phyloP scores from a whole-genome alignment of 2,797 vertebrate genomes.

The Amazonetta brasiliensis region DNA sequence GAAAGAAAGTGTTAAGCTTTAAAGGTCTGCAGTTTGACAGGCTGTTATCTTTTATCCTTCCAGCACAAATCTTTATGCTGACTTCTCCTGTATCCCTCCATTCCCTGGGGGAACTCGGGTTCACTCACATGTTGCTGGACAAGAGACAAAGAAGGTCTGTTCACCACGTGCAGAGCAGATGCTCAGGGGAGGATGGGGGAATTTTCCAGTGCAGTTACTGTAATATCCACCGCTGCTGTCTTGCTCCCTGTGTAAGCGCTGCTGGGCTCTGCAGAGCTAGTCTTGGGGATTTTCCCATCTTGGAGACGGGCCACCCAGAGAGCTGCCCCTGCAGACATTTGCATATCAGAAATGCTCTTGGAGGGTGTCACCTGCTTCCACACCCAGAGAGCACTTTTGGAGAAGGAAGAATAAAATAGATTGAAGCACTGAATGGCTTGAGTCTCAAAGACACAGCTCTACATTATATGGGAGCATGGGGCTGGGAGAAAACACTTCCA shows the following conservation, averaged over 20 bases:
- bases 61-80: slow-evolving; percentile 67
- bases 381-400: background rate
- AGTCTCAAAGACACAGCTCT: background rate
- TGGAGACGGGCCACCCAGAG: slow-evolving; percentile 28
- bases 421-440: background rate
- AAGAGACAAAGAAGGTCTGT: slow-evolving; percentile 71
- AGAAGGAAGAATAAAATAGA: background rate
- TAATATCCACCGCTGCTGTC: slow-evolving; percentile 68
- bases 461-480: background rate
- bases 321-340: slow-evolving; percentile 2
- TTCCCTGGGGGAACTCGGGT: slow-evolving; percentile 56
- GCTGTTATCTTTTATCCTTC: slow-evolving; percentile 70
- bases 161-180: slow-evolving; percentile 79
- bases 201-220: slow-evolving; percentile 49
- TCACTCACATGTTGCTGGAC: slow-evolving; percentile 62
- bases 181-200: slow-evolving; percentile 48
- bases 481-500: background rate
- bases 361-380: background rate
- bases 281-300: slow-evolving; percentile 39
- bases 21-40: slow-evolving; percentile 66
- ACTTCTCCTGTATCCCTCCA: slow-evolving; percentile 62
- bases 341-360: background rate
- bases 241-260: slow-evolving; percentile 30
- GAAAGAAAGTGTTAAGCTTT: slow-evolving; percentile 67
- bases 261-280: slow-evolving; percentile 21